These are phyloP conservation scores for Condylura cristata DNA, from an alignment of 2,113 vertebrate species.

Conservation along the genomic window DNA sequence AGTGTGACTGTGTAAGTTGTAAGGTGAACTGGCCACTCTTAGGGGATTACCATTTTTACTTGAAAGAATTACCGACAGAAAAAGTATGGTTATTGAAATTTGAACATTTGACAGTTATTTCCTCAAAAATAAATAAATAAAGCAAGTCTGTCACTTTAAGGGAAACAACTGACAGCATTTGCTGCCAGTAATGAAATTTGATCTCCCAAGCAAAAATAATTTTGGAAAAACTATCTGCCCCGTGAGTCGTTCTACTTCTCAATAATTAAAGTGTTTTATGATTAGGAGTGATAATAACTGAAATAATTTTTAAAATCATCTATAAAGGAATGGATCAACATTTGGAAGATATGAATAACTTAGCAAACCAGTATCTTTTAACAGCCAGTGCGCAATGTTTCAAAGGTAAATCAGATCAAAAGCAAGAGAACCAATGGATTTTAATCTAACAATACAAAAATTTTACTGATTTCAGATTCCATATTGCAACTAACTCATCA, in stretches of 20 bases:
- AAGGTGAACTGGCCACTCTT: background rate
- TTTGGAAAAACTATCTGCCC: background rate
- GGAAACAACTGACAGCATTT: constrained; percentile 38
- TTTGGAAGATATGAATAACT: background rate
- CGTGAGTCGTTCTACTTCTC: background rate
- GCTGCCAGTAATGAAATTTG: background rate
- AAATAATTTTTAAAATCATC: background rate
- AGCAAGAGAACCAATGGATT: constrained; percentile 5
- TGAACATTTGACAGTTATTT: background rate
- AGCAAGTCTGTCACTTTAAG: background rate
- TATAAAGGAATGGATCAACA: background rate
- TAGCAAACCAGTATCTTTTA: background rate
- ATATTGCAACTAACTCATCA: background rate
- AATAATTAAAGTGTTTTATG: constrained; percentile 30
- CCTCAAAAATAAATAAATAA: constrained; percentile 4
- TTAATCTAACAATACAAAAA: constrained; percentile 30
- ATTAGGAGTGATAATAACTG: background rate
- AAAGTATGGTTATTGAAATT: background rate
- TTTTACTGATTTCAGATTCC: constrained; percentile 28
- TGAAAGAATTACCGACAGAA: constrained; percentile 1
- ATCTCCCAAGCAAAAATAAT: constrained; percentile 52
- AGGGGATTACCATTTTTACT: background rate
- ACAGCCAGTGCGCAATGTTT: background rate
- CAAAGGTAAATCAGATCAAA: background rate
- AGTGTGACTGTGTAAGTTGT: background rate